A percentile compares a stretch with the other conserved stretches of the same genome.
phyloP scores from a whole-genome alignment of 2,797 vertebrate genomes.

The Chromis chromis region DNA sequence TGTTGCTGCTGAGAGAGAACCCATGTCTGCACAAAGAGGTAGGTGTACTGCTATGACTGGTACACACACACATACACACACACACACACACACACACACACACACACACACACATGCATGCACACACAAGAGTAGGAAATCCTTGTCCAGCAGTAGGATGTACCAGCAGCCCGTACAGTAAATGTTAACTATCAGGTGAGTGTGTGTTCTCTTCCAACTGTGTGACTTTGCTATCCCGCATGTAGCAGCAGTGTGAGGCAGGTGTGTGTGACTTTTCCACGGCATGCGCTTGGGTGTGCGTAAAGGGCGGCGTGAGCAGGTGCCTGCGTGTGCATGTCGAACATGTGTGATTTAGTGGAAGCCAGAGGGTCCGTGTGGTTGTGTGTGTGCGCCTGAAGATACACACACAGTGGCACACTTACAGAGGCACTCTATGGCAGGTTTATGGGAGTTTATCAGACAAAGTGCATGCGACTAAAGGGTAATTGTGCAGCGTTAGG shows the following conservation, averaged over 20 bases:
- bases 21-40: conserved; percentile 88
- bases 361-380: neutral
- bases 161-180: conserved; percentile 12
- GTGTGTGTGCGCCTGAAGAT: neutral
- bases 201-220: conserved; percentile 46
- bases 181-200: conserved; percentile 55
- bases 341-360: neutral
- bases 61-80: conserved; percentile 45
- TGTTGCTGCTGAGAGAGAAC: conserved; percentile 76
- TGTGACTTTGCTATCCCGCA: conserved; percentile 36
- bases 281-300: conserved; percentile 11
- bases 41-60: conserved; percentile 76
- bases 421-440: neutral
- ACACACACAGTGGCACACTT: conserved; percentile 6
- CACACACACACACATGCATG: conserved; percentile 16
- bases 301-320: conserved; percentile 15
- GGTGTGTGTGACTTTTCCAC: conserved; percentile 60
- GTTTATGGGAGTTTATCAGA: conserved; percentile 18
- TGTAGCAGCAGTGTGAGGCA: conserved; percentile 37
- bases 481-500: neutral
- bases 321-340: conserved; percentile 17
- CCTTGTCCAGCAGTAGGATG: conserved; percentile 38
- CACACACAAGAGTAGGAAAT: conserved; percentile 48
- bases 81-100: conserved; percentile 29
- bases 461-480: conserved; percentile 11